Evolutionary conservation across 2,113 vertebrate genomes (phyloP).

Genomic region (Pipa parva): DNA sequence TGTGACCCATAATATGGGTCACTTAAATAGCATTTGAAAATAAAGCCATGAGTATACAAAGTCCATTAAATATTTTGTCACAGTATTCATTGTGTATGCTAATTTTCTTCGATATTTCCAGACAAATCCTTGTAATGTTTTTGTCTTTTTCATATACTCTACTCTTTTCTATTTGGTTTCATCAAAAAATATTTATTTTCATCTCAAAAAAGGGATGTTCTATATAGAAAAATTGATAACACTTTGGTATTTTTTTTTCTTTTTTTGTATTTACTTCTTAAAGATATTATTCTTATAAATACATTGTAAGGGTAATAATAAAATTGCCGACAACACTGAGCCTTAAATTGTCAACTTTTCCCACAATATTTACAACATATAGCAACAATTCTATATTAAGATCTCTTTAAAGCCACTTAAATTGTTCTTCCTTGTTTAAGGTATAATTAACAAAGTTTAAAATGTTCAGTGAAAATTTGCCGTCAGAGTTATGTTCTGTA

Average conservation of each 20-base stretch:
- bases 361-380: conserved; percentile 1
- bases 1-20: conserved; percentile 62
- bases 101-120: conserved; percentile 39
- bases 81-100: conserved; percentile 2
- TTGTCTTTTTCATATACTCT: conserved; percentile 19
- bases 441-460: conserved; percentile 16
- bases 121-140: conserved; percentile 27
- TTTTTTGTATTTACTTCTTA: too few relatives aligned
- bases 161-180: conserved; percentile 33
- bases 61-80: conserved; percentile 11
- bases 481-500: neutral
- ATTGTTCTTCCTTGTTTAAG: conserved; percentile 43
- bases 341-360: conserved; percentile 41
- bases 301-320: neutral
- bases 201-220: conserved; percentile 29
- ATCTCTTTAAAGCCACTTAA: conserved; percentile 41
- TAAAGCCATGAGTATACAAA: conserved; percentile 20
- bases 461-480: neutral
- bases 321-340: neutral
- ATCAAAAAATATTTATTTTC: conserved; percentile 20
- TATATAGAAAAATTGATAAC: neutral
- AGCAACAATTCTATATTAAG: conserved; percentile 24
- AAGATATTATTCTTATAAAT: too few relatives aligned
- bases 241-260: neutral
- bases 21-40: conserved; percentile 41